Evolutionary conservation across 2,888 invertebrate genomes (phyloP).

Genomic region (Chrysina gloriosa): DNA sequence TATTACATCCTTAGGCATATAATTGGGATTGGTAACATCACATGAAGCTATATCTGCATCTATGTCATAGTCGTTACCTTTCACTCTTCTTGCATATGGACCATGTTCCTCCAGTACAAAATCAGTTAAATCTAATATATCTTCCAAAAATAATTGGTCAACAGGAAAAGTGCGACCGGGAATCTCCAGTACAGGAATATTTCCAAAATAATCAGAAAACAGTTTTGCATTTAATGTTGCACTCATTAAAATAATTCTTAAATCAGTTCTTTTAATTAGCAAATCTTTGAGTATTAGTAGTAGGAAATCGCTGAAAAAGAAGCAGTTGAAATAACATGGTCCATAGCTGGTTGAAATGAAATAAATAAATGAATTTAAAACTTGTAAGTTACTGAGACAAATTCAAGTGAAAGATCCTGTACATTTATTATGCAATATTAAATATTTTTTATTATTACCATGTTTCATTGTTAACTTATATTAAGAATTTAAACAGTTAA

Average conservation of each 20-base stretch:
- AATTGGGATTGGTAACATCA: constrained; percentile 69
- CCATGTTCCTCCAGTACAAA: constrained; percentile 74
- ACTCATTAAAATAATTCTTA: constrained; percentile 92
- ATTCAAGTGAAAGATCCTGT: no score
- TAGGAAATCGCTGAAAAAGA: constrained; percentile 80
- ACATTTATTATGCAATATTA: no score
- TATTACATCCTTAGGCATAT: constrained; percentile 71
- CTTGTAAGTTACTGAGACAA: no score
- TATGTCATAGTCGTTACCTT: constrained; percentile 70
- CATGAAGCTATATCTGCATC: constrained; percentile 75
- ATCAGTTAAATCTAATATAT: constrained; percentile 75
- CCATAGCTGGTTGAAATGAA: no score
- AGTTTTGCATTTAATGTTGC: constrained; percentile 89
- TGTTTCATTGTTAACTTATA: no score
- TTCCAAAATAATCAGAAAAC: constrained; percentile 86
- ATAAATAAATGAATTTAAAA: no score
- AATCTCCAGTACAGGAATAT: constrained; percentile 82
- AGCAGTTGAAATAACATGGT: background rate
- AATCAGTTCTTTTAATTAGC: constrained; percentile 75
- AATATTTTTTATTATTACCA: no score
- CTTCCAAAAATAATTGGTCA: constrained; percentile 83
- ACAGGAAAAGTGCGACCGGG: constrained; percentile 89
- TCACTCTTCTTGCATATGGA: constrained; percentile 73
- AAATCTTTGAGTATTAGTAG: constrained; percentile 84
- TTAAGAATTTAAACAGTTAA: no score